Percentiles rank a stretch among this genome's conserved stretches.
Evolutionary conservation across 2,797 vertebrate species (phyloP).

Genomic region (Acrossocheilus fasciatus): DNA sequence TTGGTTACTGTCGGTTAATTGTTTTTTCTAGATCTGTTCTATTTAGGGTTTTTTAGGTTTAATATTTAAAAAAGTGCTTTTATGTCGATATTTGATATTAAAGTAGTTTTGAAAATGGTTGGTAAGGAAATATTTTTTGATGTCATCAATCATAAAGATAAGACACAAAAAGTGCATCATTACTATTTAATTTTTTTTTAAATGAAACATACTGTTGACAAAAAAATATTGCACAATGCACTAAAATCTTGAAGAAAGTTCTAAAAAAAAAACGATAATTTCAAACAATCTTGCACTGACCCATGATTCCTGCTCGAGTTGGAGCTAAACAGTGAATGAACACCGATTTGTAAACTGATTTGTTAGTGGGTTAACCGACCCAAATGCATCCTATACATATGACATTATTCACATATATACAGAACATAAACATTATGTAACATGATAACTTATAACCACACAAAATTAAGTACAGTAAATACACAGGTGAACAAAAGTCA

Average conservation of each 20-base stretch:
- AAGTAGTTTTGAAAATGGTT: neutral
- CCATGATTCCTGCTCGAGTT: neutral
- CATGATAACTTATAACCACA: neutral
- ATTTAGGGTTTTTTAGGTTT: neutral
- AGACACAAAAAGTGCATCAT: neutral
- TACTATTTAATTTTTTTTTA: neutral
- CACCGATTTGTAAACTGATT: neutral
- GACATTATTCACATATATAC: neutral
- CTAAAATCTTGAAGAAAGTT: neutral
- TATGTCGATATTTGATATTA: neutral
- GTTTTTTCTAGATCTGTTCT: neutral
- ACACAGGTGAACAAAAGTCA: neutral
- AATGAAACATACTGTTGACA: neutral
- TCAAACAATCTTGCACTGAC: neutral
- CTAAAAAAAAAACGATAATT: neutral
- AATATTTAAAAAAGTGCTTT: neutral
- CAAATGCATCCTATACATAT: neutral
- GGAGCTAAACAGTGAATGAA: conserved; percentile 2
- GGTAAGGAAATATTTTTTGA: neutral
- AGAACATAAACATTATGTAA: neutral
- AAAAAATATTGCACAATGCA: neutral
- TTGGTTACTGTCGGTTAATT: no score
- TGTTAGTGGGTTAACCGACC: neutral
- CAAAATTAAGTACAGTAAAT: neutral
- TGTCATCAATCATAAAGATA: neutral